Conservation (phyloP, 2,888 invertebrate genomes). For the Sinopyrophorus schimmeli region DNA sequence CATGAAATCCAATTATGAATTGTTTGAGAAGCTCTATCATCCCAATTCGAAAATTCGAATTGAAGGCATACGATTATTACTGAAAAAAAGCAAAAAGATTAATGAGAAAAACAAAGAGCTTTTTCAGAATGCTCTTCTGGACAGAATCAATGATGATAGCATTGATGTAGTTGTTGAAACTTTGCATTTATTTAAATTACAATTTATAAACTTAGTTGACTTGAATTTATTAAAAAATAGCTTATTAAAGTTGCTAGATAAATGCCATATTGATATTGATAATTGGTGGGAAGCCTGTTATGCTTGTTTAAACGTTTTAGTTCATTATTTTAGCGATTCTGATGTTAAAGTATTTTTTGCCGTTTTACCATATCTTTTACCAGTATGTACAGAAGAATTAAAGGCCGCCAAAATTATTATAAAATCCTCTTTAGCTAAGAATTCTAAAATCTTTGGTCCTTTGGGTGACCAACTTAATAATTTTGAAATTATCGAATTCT, state of each 20-base stretch:
- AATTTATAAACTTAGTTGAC: slow-evolving; percentile 20
- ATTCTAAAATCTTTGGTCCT: slow-evolving; percentile 39
- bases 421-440: slow-evolving; percentile 52
- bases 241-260: slow-evolving; percentile 60
- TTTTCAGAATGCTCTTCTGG: slow-evolving; percentile 65
- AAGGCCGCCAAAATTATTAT: slow-evolving; percentile 55
- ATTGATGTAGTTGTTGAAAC: slow-evolving; percentile 63
- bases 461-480: slow-evolving; percentile 19
- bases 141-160: slow-evolving; percentile 70
- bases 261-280: slow-evolving; percentile 46
- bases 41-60: slow-evolving; percentile 66
- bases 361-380: slow-evolving; percentile 67
- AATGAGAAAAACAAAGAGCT: slow-evolving; percentile 62
- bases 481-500: slow-evolving; percentile 32
- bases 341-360: slow-evolving; percentile 63
- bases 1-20: slow-evolving; percentile 46
- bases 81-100: slow-evolving; percentile 58
- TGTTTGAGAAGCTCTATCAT: slow-evolving; percentile 76
- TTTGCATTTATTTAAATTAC: slow-evolving; percentile 48
- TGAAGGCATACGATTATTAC: slow-evolving; percentile 68
- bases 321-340: slow-evolving; percentile 47
- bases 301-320: slow-evolving; percentile 38
- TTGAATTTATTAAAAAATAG: slow-evolving; percentile 54
- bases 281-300: slow-evolving; percentile 54
- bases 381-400: slow-evolving; percentile 55